These are phyloP conservation scores for Lepus oiostolus DNA, from an alignment of 2,797 vertebrate species.

Conservation along the genomic window DNA sequence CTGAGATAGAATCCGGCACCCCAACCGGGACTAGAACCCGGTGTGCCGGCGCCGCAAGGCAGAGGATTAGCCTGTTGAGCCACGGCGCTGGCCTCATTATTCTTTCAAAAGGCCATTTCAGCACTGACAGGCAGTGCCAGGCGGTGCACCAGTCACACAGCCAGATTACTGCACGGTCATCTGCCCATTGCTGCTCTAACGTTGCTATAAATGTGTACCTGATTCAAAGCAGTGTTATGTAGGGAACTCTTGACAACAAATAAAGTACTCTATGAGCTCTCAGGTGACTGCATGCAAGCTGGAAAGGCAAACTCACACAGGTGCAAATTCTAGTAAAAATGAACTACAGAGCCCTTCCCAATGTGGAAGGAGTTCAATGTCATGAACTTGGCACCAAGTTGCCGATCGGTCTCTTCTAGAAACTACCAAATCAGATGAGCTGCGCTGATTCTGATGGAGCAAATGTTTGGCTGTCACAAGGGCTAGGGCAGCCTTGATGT, in stretches of 20 bases:
- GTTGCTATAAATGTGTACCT: background rate
- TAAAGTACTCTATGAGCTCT: background rate
- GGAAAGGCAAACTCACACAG: background rate
- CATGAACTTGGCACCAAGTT: background rate
- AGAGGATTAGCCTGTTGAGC: too few species aligned
- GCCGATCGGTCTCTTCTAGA: background rate
- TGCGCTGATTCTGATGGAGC: background rate
- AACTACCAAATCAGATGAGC: background rate
- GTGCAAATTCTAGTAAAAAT: background rate
- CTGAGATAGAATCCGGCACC: too few species aligned
- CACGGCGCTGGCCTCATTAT: background rate
- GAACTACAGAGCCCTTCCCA: background rate
- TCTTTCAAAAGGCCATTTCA: background rate
- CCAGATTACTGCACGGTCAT: background rate
- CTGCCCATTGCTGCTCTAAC: accelerated
- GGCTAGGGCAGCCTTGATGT: background rate
- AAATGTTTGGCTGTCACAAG: too few species aligned
- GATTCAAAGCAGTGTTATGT: background rate
- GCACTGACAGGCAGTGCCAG: background rate
- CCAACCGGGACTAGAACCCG: too few species aligned
- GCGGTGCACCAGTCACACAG: too few species aligned
- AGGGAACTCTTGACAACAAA: background rate
- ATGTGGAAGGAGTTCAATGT: background rate
- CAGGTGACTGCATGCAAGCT: background rate
- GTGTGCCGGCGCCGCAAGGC: too few species aligned